A percentile compares a stretch with the other conserved stretches of the same genome.
Evolutionary conservation across 1,140 invertebrate species (phyloP).

Genomic region (Drosophila ohnishii): DNA sequence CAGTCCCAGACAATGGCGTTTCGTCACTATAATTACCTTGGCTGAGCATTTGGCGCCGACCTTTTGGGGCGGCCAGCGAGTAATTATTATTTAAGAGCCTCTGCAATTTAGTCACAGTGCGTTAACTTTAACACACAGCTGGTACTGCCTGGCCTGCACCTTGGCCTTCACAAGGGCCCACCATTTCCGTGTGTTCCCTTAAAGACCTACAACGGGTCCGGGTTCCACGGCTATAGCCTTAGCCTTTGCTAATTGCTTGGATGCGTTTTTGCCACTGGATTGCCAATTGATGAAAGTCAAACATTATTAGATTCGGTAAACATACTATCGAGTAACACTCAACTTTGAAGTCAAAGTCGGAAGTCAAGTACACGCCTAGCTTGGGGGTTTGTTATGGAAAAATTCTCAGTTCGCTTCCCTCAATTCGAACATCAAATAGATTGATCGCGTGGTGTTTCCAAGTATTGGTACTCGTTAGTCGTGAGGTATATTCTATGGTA

Average conservation of each 20-base stretch:
- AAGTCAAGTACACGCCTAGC: conserved; percentile 27
- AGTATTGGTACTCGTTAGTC: not conserved
- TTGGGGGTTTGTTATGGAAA: not conserved
- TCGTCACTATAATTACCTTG: conserved; percentile 16
- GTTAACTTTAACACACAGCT: conserved; percentile 27
- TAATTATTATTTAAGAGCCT: conserved; percentile 36
- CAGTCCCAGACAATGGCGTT: conserved; percentile 8
- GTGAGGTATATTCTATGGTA: not conserved
- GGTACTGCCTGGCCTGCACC: conserved; percentile 10
- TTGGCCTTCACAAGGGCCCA: not conserved
- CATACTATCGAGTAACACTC: conserved; percentile 11
- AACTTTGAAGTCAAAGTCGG: conserved; percentile 35
- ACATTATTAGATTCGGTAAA: conserved; percentile 30
- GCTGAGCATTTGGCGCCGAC: conserved; percentile 15
- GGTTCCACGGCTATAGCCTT: not conserved
- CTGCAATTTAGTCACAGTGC: conserved; percentile 31
- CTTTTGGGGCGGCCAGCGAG: conserved; percentile 6
- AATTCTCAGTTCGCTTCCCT: conserved; percentile 3
- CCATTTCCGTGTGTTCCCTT: not conserved
- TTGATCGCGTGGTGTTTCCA: conserved; percentile 12
- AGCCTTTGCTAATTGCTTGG: conserved; percentile 12
- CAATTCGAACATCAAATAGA: conserved; percentile 15
- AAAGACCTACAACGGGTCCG: not conserved
- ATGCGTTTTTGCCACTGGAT: conserved; percentile 3
- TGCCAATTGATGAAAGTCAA: conserved; percentile 27